A percentile compares a stretch with the other conserved stretches of the same genome.
phyloP scores from a whole-genome alignment of 1,140 invertebrate species.

The Asobara japonica region DNA sequence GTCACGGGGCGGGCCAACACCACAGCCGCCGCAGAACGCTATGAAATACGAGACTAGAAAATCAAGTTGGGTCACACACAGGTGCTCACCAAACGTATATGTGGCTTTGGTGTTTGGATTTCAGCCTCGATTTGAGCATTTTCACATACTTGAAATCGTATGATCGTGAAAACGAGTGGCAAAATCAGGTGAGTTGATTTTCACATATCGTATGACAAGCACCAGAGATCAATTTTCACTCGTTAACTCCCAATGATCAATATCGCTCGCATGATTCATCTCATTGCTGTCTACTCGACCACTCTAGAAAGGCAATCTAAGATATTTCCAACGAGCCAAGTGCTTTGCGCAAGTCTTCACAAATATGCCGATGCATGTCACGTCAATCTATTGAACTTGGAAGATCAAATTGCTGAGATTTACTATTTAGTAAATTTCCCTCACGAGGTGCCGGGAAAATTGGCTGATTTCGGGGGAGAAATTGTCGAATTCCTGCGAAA shows the following conservation, averaged over 20 bases:
- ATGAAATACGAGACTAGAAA: conserved; percentile 24
- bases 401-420: neutral
- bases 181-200: neutral
- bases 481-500: too few species aligned
- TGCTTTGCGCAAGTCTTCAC: neutral
- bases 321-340: neutral
- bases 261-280: neutral
- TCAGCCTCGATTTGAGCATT: neutral
- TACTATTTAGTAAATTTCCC: too few species aligned
- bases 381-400: neutral
- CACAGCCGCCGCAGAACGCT: neutral
- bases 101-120: neutral
- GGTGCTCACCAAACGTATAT: neutral
- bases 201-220: neutral
- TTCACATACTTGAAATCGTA: neutral
- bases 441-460: too few species aligned
- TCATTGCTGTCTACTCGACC: neutral
- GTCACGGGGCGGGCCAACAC: neutral
- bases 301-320: neutral
- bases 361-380: neutral
- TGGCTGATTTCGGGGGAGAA: too few species aligned
- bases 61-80: conserved; percentile 10
- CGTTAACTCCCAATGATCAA: neutral
- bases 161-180: neutral
- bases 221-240: neutral